A percentile compares a stretch with the other conserved stretches of the same genome.
Evolutionary conservation across 2,113 vertebrate genomes (phyloP).

Genomic region (Prinia subflava): DNA sequence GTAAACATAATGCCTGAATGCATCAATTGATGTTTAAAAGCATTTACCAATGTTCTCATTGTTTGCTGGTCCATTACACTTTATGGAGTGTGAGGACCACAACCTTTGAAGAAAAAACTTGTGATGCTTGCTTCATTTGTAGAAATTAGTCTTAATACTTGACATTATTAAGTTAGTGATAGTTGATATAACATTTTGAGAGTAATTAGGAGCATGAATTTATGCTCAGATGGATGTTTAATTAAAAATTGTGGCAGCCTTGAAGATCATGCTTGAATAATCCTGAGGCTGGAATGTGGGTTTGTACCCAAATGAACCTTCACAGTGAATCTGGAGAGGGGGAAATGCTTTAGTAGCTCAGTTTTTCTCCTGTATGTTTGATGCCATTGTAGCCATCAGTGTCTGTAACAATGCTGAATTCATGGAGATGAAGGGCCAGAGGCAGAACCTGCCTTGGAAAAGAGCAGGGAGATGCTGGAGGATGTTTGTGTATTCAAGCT

Average conservation of each 20-base stretch:
- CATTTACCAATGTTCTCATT: neutral
- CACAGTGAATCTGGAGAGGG: neutral
- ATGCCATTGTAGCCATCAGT: neutral
- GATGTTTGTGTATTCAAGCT: neutral
- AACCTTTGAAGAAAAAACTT: neutral
- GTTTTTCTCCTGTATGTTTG: neutral
- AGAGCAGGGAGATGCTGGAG: neutral
- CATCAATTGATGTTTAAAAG: neutral
- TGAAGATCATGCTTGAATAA: slow-evolving; percentile 28
- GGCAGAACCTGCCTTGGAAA: neutral
- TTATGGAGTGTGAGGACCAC: neutral
- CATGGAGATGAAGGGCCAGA: neutral
- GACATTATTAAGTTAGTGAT: slow-evolving; percentile 25
- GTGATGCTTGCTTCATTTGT: neutral
- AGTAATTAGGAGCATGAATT: slow-evolving; percentile 4
- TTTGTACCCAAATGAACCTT: slow-evolving; percentile 10
- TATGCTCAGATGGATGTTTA: slow-evolving; percentile 49
- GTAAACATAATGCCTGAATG: neutral
- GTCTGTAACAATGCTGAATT: neutral
- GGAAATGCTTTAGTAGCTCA: neutral
- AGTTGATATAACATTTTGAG: slow-evolving; percentile 36
- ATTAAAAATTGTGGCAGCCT: slow-evolving; percentile 41
- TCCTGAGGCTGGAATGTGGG: slow-evolving; percentile 6
- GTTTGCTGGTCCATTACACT: neutral
- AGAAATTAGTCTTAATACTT: slow-evolving; percentile 14